Base-by-base conservation (phyloP, 2,888 invertebrate species). In the Orthosia cruda region DNA sequence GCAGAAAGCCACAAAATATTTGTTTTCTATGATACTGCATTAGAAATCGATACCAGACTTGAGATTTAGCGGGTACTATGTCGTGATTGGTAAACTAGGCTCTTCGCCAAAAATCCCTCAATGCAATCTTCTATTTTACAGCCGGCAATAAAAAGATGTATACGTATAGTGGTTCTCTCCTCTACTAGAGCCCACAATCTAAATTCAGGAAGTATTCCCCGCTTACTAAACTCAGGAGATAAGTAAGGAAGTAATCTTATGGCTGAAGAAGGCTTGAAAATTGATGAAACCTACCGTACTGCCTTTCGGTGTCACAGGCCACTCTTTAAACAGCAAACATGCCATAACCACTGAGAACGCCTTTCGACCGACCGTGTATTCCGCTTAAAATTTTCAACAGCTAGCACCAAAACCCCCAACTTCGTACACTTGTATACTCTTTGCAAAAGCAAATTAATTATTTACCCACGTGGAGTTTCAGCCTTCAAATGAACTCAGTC, bases 401-500 rank as follows among this genome's bases (percentile, higher is more conserved):
- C 87, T 85, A 83, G 87, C 89, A 89, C 84, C 88, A 88, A 89
- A 89, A 87, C 87, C 87, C 87, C 84, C 85, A 89, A 91, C 89
- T 89, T 66, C 88, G 50, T 74, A 66, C 59, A 67, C 67, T 73
- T 77, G 64, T 61, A 86, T 64, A 68, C 80, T 59, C 86, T 89
- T 91, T 92, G 94, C 91, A 91, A 92, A 92, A 93, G 93, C 93
- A 92, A 92, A 94, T 96, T 96, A 95, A 95, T 95, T 93, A 95
- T 95, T 94, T 88, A 95, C 87, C 84, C 73, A 82, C 89, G 84
- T 84, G 88, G 81, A 86, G 89, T 89, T 90, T 88, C 85, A 89
- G 85, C 87, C 87, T 89, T 89, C 85, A 90, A 89, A 92, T 88
- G 91, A 92, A 92, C 91, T 86, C 86, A 89, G 83, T 80, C 83